Conservation (phyloP, 2,113 vertebrate species). For the Vicugna pacos region DNA sequence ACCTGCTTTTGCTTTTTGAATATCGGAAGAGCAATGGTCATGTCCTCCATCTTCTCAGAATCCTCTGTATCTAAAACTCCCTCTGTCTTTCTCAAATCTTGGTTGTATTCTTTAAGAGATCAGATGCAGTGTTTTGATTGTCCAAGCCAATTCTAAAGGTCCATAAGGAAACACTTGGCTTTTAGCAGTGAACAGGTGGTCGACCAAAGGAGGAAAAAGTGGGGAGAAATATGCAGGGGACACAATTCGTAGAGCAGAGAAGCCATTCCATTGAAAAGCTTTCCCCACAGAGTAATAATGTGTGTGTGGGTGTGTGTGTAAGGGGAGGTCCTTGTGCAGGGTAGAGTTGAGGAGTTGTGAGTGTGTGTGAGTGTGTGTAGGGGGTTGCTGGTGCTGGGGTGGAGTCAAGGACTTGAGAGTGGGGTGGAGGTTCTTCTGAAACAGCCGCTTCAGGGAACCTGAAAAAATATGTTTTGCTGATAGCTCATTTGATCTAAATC, state of each 20-base stretch:
- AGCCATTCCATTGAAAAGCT: not conserved
- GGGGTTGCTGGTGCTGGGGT: not conserved
- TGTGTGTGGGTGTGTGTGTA: not conserved
- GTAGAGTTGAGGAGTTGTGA: not conserved
- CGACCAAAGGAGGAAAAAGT: not conserved
- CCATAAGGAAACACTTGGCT: not conserved
- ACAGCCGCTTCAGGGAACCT: not conserved
- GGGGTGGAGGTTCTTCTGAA: too few relatives aligned
- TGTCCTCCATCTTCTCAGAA: not conserved
- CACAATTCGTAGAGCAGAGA: not conserved
- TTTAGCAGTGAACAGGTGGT: not conserved
- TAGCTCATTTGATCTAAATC: not conserved
- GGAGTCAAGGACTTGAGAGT: not conserved
- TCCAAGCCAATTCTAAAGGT: not conserved
- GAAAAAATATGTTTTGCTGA: constrained; percentile 28
- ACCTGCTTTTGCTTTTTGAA: not conserved
- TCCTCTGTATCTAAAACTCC: not conserved
- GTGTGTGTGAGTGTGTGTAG: not conserved
- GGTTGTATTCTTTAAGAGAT: not conserved
- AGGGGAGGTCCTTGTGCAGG: not conserved
- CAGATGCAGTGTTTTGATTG: not conserved
- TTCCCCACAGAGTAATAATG: not conserved
- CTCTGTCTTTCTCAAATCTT: not conserved
- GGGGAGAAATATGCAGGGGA: not conserved
- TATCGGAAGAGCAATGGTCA: not conserved